phyloP scores from a whole-genome alignment of 2,888 invertebrate genomes.

The Strigamia crassipes region DNA sequence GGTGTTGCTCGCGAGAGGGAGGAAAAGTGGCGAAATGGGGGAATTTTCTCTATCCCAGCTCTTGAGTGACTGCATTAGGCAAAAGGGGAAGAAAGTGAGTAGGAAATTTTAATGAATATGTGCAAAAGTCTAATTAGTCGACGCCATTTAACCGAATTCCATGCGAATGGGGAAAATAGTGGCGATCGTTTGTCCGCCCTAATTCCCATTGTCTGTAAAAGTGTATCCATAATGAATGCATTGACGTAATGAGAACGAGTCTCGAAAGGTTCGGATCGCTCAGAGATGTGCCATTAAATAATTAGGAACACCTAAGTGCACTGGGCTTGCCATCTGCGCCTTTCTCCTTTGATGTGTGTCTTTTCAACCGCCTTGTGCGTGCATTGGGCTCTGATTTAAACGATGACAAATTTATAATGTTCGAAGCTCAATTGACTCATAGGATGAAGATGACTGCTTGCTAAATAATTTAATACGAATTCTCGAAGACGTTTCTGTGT shows the following conservation, averaged over 20 bases:
- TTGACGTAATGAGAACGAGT: slow-evolving; percentile 21
- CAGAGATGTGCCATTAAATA: slow-evolving; percentile 21
- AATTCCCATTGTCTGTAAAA: slow-evolving; percentile 16
- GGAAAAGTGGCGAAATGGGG: background rate
- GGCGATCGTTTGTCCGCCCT: slow-evolving; percentile 21
- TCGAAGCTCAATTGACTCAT: slow-evolving; percentile 7
- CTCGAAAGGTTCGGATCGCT: slow-evolving; percentile 16
- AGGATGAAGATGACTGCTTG: background rate
- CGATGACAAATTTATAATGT: slow-evolving; percentile 21
- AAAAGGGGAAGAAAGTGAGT: slow-evolving; percentile 1
- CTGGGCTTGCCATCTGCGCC: slow-evolving; percentile 21
- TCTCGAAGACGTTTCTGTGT: background rate
- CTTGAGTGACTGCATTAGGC: slow-evolving; percentile 13
- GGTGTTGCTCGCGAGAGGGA: background rate
- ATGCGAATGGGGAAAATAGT: background rate
- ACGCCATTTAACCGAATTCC: slow-evolving; percentile 6
- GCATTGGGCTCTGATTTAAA: slow-evolving; percentile 11
- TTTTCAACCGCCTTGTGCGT: slow-evolving; percentile 6
- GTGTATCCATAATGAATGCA: slow-evolving; percentile 21
- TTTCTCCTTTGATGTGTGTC: slow-evolving; percentile 16
- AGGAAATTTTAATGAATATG: slow-evolving; percentile 21
- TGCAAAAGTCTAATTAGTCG: slow-evolving; percentile 12
- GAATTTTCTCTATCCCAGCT: background rate
- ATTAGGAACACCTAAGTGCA: slow-evolving; percentile 6
- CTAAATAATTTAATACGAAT: background rate